Evolutionary conservation across 2,797 vertebrate species (phyloP), one percentile per base, ranked within the genome.

Genomic region (Eutrigla gurnardus): DNA sequence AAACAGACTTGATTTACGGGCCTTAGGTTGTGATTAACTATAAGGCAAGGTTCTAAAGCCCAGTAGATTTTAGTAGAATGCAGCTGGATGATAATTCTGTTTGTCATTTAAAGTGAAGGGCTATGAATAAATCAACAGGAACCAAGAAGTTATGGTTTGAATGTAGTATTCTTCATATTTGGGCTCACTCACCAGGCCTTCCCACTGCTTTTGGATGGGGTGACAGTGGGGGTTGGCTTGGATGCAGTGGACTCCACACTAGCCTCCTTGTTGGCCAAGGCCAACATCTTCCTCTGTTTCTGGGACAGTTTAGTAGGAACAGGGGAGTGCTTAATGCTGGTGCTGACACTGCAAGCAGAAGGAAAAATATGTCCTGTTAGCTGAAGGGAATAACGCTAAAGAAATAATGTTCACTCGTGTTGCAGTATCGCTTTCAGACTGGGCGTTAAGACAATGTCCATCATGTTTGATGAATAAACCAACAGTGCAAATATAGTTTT

Each of bases 241-340:
- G 88, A 85, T 7, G 80, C 37, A 17, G 91, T 43, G 50, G 86
- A 88, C 77, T 98, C 97, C 5, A 46, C 64, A 79, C 80, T 93
- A 55, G 90, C 91, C 75, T 98, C 98, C 91, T 96, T 98, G 78
- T 83, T 95, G 75, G 95, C 95, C 95, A 97, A 86, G 61, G 97
- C 96, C 84, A 99, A 95, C 95, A 98, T 96, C 92, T 98, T 99
- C 88, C 97, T 96, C 92, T 98, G 97, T 91, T 97, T 99, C 94
- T 99, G 98, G 89, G 97, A 99, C 84, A 99, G 94, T 82, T 96
- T 99, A 75, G 91, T 88, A 53, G 96, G 94, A 92, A 93, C 91
- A 69, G 93, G 88, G 60, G 84, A 78, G 67, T 93, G 85, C 90
- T 96, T 98, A 79, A 75, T 83, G 82, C 64, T 81, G 77, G 85